Evolutionary conservation across 2,888 invertebrate species (phyloP).

Genomic region (Artemia sinica): DNA sequence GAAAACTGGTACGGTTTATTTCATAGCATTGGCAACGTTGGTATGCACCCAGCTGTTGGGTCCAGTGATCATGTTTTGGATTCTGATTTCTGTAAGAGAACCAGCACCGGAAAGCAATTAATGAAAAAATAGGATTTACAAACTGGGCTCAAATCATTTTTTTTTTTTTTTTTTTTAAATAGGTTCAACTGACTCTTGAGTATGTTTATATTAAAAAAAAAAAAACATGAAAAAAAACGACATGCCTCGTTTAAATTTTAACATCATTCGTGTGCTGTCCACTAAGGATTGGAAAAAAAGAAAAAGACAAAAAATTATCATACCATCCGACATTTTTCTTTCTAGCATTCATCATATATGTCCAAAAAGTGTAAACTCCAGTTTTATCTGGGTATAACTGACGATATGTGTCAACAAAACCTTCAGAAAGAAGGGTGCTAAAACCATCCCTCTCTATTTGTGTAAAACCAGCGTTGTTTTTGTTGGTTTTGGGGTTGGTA

Average conservation of each 20-base stretch:
- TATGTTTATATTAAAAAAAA: no score
- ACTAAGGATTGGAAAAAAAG: background rate
- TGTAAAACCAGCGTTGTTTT: constrained; percentile 86
- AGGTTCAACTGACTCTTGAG: no score
- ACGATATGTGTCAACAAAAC: constrained; percentile 75
- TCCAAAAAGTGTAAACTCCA: constrained; percentile 84
- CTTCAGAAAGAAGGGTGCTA: constrained; percentile 57
- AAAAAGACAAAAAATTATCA: constrained; percentile 28
- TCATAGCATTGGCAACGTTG: no score
- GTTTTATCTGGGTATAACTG: constrained; percentile 63
- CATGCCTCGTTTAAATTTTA: no score
- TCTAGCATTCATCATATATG: constrained; percentile 71
- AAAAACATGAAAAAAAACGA: no score
- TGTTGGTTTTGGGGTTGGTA: constrained; percentile 80
- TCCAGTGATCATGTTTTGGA: background rate
- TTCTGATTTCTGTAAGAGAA: no score
- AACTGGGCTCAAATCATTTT: no score
- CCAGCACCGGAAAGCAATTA: no score
- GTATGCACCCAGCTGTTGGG: no score
- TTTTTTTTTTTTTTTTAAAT: no score
- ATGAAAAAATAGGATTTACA: no score
- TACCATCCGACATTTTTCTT: constrained; percentile 87
- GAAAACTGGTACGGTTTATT: no score
- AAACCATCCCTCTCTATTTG: constrained; percentile 81
- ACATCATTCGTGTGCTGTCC: background rate